phyloP scores from a whole-genome alignment of 2,888 invertebrate species.

The Mayetiola destructor region DNA sequence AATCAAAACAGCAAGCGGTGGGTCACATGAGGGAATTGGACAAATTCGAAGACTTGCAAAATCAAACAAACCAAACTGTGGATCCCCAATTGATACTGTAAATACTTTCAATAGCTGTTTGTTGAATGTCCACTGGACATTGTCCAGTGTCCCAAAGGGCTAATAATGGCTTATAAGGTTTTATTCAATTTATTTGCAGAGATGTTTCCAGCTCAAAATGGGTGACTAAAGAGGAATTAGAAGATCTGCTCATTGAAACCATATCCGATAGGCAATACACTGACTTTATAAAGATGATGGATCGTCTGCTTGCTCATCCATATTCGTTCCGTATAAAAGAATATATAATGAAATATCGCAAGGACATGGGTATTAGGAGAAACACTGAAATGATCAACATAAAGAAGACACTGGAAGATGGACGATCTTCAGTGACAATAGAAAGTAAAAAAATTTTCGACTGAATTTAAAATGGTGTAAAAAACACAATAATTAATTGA shows the following conservation, averaged over 20 bases:
- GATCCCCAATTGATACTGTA: conserved; percentile 42
- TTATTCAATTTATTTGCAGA: conserved; percentile 23
- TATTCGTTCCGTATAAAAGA: conserved; percentile 54
- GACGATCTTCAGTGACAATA: conserved; percentile 54
- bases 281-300: conserved; percentile 56
- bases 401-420: conserved; percentile 51
- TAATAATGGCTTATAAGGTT: not conserved
- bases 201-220: conserved; percentile 45
- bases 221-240: conserved; percentile 51
- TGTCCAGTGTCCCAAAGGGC: not conserved
- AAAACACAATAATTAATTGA: not conserved
- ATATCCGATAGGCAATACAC: conserved; percentile 55
- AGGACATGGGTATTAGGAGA: conserved; percentile 42
- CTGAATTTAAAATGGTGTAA: not conserved
- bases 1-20: conserved; percentile 44
- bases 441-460: conserved; percentile 39
- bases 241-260: conserved; percentile 48
- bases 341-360: conserved; percentile 58
- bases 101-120: conserved; percentile 13
- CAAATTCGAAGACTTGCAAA: conserved; percentile 54
- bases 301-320: conserved; percentile 54
- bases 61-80: conserved; percentile 41
- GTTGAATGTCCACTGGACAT: not conserved
- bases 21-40: conserved; percentile 51
- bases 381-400: conserved; percentile 49